Evolutionary conservation across 1,140 invertebrate genomes (phyloP).

Genomic region (Calliphora vicina): DNA sequence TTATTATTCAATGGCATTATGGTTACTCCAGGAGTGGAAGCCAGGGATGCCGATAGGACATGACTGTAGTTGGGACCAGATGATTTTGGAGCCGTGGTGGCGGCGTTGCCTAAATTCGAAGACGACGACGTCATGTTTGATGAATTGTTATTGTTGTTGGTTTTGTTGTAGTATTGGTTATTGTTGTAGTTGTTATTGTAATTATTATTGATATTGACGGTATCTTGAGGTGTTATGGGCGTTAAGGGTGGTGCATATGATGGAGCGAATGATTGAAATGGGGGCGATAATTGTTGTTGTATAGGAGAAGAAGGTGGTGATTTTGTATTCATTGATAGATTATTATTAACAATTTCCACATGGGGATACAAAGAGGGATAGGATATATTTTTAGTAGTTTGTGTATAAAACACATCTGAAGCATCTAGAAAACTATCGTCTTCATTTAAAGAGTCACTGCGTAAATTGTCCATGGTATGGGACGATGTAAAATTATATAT

Average conservation of each 20-base stretch:
- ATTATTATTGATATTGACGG: not conserved
- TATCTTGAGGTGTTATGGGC: not conserved
- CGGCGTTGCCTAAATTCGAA: slow-evolving; percentile 1
- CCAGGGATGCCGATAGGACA: slow-evolving; percentile 53
- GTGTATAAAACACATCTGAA: not conserved
- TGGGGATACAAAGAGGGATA: slow-evolving; percentile 18
- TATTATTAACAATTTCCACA: slow-evolving; percentile 28
- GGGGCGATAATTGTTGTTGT: slow-evolving; percentile 34
- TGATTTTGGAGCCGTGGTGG: slow-evolving; percentile 29
- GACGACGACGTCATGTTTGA: not conserved
- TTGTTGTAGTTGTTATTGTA: slow-evolving; percentile 11
- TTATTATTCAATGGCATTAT: slow-evolving; percentile 25
- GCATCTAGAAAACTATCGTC: slow-evolving; percentile 7
- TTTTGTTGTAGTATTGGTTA: slow-evolving; percentile 39
- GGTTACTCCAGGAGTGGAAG: slow-evolving; percentile 55
- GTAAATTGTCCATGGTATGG: not conserved
- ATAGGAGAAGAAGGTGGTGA: slow-evolving; percentile 36
- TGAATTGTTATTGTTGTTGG: slow-evolving; percentile 21
- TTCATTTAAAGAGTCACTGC: not conserved
- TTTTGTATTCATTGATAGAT: not conserved
- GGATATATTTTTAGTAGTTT: not conserved
- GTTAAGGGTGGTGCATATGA: not conserved
- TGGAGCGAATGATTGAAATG: not conserved
- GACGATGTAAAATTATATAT: not conserved
- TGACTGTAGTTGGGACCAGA: slow-evolving; percentile 53